These are phyloP conservation scores for Sander lucioperca DNA, from an alignment of 2,113 vertebrate genomes.

Conservation along the genomic window DNA sequence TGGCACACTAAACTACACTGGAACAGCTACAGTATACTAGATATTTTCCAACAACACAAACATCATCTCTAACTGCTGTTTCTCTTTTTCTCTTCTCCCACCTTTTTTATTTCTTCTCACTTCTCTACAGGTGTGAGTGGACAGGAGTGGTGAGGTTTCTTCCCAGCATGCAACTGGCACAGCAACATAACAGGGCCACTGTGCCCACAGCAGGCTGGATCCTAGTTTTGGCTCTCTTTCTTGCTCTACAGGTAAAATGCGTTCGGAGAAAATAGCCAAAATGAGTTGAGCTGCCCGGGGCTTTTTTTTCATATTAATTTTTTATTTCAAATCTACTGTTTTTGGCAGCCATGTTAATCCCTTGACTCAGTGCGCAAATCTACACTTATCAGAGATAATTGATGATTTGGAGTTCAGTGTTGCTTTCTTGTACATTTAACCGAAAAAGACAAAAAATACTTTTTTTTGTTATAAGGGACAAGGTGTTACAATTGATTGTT, in stretches of 20 bases:
- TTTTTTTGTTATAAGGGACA: not conserved
- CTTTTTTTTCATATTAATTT: slow-evolving; percentile 41
- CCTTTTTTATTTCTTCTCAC: not conserved
- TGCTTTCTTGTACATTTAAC: not conserved
- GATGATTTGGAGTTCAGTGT: not conserved
- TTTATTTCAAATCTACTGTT: slow-evolving; percentile 48
- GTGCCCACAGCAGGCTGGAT: slow-evolving; percentile 61
- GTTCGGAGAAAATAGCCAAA: not conserved
- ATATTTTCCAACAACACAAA: not conserved
- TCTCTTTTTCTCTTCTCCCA: not conserved
- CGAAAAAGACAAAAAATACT: not conserved
- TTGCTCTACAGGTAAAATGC: slow-evolving; percentile 74
- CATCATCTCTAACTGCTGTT: not conserved
- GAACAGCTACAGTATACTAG: not conserved
- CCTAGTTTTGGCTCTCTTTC: slow-evolving; percentile 70
- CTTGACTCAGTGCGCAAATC: slow-evolving; percentile 44
- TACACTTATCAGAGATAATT: slow-evolving; percentile 3
- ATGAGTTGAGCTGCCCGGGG: slow-evolving; percentile 6
- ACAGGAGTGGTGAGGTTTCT: slow-evolving; percentile 38
- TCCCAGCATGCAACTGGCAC: slow-evolving; percentile 66
- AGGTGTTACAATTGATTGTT: not conserved
- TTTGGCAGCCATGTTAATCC: slow-evolving; percentile 48
- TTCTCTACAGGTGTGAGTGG: slow-evolving; percentile 56
- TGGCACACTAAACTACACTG: not conserved
- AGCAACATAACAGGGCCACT: slow-evolving; percentile 56